Base-by-base conservation (phyloP, 2,113 vertebrate species). In the Nycticorax nycticorax region DNA sequence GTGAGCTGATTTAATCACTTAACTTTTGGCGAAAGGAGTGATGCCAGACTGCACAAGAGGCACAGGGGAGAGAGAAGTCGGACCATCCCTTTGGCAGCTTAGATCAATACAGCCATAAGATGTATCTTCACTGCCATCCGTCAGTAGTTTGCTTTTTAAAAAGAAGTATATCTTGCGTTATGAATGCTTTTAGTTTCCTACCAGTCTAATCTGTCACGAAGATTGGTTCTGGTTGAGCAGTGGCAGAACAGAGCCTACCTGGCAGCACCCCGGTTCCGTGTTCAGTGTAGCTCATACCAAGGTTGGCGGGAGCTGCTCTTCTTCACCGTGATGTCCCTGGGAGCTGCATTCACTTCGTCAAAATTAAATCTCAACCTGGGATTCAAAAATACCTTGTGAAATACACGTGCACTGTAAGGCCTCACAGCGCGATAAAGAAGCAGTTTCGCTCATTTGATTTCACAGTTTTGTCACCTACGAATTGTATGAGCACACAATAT, bases 391-490 rank as follows among this genome's bases (percentile, higher is more conserved):
- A 16, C 24, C 27, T 11, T 8, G 19, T 52, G 69, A 26, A 67
- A 52, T 12, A 6, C 1, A 5, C 2, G 28, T 33, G 53, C 17
- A 0, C 24, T 67, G 17, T 32, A 33, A 35, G 37, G 27, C 62
- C 53, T 67, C 52, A 7, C 21, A 13, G 19, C 23, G 8, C 37
- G 20, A 9, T 45, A 20, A 28, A 53, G 69, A 45, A 53, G 62
- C 12, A 8, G 8, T 76, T 53, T 89, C 53, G 39, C 23, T 47
- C 12, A 3, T 53, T 55, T 21, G 48, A 39, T 33, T 24, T 17
- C 62, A 48, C 11, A 23, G n/a, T 48, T 78, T 55, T 35, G 50
- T 52, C 66, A 35, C 53, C 53, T n/a, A 6, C 4, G 2, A 28
- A 41, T 30, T 10, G 1, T 22, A 26, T 32, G 15, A 48, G 32